Evolutionary conservation across 2,888 invertebrate species (phyloP).

Genomic region (Dicycla oo): DNA sequence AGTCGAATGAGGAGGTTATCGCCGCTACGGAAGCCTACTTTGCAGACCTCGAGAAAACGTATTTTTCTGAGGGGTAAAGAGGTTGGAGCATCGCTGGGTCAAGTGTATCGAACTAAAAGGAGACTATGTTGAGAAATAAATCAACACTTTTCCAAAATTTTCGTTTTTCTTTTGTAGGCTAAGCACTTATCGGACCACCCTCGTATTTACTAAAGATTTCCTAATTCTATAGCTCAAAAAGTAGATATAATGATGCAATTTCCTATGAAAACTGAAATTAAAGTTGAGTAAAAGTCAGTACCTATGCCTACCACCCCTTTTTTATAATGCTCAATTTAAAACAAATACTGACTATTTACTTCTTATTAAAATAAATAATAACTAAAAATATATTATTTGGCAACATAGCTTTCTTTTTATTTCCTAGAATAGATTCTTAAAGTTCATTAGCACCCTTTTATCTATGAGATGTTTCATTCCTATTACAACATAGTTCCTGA

Average conservation of each 20-base stretch:
- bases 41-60: too few species aligned
- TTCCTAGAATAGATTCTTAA: conserved; percentile 19
- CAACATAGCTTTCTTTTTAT: conserved; percentile 9
- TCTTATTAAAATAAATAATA: neutral
- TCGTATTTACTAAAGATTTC: neutral
- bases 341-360: neutral
- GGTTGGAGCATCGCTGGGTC: too few species aligned
- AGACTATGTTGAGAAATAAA: too few species aligned
- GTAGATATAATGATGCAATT: neutral
- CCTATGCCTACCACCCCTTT: neutral
- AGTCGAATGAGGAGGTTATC: too few species aligned
- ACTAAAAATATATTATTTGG: conserved; percentile 9
- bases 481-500: conserved; percentile 7
- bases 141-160: too few species aligned
- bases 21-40: too few species aligned
- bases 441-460: conserved; percentile 17
- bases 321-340: neutral
- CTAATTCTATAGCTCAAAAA: neutral
- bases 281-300: neutral
- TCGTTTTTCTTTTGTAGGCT: too few species aligned
- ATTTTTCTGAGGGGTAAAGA: too few species aligned
- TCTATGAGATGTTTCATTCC: conserved; percentile 2
- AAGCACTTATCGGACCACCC: too few species aligned
- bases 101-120: too few species aligned
- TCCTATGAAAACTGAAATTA: neutral